Percentiles rank a stretch among this genome's conserved stretches.
Evolutionary conservation across 2,113 vertebrate genomes (phyloP).

Genomic region (Condylura cristata): DNA sequence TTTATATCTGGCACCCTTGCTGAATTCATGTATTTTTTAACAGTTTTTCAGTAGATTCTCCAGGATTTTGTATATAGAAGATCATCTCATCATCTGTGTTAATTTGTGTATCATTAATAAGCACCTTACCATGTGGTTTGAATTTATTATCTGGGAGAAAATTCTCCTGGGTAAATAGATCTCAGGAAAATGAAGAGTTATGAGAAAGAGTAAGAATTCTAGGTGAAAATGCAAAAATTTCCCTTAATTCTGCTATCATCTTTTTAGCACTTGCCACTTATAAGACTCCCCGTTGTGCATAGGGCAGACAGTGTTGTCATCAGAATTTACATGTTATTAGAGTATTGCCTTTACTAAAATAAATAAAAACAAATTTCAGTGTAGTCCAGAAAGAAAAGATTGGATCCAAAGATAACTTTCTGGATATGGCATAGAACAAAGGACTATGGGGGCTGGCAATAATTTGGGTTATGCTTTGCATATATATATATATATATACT

Average conservation of each 20-base stretch:
- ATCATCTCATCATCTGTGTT: background rate
- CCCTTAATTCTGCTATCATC: background rate
- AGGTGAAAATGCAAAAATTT: background rate
- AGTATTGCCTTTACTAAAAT: constrained; percentile 7
- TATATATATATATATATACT: background rate
- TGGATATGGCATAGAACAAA: background rate
- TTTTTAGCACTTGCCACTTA: background rate
- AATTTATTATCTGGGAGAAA: background rate
- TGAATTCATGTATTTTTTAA: background rate
- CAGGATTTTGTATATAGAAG: background rate
- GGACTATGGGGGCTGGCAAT: background rate
- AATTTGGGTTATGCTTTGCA: background rate
- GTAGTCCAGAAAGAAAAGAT: background rate
- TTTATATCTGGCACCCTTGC: background rate
- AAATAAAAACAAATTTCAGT: background rate
- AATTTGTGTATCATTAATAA: background rate
- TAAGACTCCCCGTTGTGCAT: background rate
- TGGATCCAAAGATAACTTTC: background rate
- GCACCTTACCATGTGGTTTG: background rate
- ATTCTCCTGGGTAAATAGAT: background rate
- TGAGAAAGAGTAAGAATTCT: background rate
- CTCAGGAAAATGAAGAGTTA: background rate
- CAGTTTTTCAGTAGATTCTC: background rate
- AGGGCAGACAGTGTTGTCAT: background rate
- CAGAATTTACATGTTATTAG: background rate